A percentile compares a stretch with the other conserved stretches of the same genome.
These are phyloP conservation scores for Cephus rjabovi DNA, from an alignment of 2,888 invertebrate species.

Conservation along the genomic window DNA sequence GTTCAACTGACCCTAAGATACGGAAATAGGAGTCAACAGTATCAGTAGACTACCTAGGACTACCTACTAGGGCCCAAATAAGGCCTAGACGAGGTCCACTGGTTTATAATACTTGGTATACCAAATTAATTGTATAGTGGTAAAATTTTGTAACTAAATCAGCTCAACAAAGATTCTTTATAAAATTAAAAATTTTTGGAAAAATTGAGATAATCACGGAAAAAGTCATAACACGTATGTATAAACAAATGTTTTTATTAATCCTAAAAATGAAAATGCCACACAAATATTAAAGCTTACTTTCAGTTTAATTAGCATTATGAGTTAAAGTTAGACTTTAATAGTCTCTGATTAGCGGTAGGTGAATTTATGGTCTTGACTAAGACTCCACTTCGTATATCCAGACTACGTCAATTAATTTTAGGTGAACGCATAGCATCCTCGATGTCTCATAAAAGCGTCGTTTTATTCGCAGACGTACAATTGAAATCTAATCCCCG, in stretches of 20 bases:
- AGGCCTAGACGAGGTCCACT: not conserved
- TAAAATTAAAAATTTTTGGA: not conserved
- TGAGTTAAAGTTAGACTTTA: not conserved
- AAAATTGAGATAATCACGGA: not conserved
- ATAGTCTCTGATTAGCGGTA: not conserved
- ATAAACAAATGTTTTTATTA: too few species aligned
- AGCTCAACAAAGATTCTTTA: not conserved
- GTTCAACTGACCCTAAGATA: not conserved
- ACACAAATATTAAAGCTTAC: not conserved
- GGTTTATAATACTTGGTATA: not conserved
- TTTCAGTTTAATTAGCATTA: not conserved
- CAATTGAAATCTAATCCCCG: conserved; percentile 52
- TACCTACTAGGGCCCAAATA: not conserved
- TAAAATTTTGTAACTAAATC: not conserved
- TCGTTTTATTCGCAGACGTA: conserved; percentile 46
- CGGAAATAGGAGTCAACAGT: not conserved
- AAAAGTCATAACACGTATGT: not conserved
- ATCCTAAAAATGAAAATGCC: not conserved
- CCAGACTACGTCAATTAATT: not conserved
- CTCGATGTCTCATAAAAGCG: conserved; percentile 44
- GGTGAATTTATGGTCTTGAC: not conserved
- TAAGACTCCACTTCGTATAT: not conserved
- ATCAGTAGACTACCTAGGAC: not conserved
- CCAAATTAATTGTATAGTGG: not conserved
- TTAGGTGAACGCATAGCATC: not conserved